Conservation (phyloP, 2,888 invertebrate species). For the Nomada goodeniana region DNA sequence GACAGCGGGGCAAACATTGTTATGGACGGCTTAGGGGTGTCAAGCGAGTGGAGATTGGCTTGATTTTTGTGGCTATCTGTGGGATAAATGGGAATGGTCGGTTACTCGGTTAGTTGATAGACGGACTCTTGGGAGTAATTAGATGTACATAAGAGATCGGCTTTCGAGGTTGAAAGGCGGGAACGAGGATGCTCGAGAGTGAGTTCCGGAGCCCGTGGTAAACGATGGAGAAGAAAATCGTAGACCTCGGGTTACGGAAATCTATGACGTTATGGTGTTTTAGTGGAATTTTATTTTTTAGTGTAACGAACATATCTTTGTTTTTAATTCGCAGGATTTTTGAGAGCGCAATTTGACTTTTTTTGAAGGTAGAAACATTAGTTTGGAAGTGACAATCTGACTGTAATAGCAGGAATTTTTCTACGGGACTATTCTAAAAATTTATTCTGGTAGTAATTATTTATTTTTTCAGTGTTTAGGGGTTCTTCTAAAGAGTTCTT, state of each 20-base stretch:
- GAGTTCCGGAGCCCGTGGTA: neutral
- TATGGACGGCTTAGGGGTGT: neutral
- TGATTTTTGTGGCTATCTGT: neutral
- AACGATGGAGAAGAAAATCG: neutral
- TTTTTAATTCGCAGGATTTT: too few species aligned
- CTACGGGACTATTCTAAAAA: too few species aligned
- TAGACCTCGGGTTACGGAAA: neutral
- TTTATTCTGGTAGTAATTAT: neutral
- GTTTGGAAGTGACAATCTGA: too few species aligned
- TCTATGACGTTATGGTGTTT: neutral
- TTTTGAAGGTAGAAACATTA: too few species aligned
- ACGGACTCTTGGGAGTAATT: neutral
- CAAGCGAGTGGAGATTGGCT: neutral
- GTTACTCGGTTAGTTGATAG: neutral
- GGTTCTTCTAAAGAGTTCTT: too few species aligned
- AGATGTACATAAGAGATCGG: neutral
- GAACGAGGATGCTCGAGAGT: slow-evolving; percentile 30
- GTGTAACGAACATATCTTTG: too few species aligned
- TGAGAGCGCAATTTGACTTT: too few species aligned
- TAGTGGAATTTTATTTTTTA: neutral
- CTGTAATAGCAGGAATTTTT: neutral
- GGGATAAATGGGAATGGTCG: neutral
- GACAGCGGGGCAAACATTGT: slow-evolving; percentile 44
- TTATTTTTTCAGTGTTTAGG: neutral
- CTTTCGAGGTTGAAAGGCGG: slow-evolving; percentile 38